A percentile compares a stretch with the other conserved stretches of the same genome.
phyloP scores from a whole-genome alignment of 2,888 invertebrate species.

The Rapana venosa region DNA sequence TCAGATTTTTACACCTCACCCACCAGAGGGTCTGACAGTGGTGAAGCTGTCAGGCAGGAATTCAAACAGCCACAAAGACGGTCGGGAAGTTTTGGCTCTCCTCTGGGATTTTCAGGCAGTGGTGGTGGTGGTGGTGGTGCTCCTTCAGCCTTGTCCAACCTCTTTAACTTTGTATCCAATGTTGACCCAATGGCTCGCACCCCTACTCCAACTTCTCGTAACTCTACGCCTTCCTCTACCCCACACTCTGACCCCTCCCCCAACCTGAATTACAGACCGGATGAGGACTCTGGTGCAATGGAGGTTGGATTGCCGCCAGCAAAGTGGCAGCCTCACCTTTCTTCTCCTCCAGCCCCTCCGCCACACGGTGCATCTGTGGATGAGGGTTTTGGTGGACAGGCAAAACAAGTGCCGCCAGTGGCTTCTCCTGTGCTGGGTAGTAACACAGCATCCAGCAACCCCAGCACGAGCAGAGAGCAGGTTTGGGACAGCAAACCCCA shows the following conservation, averaged over 20 bases:
- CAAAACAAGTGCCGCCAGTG: background rate
- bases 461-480: background rate
- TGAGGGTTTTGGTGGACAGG: background rate
- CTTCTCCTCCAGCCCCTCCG: background rate
- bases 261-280: background rate
- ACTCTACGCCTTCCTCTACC: constrained; percentile 30
- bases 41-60: background rate
- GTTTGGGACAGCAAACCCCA: background rate
- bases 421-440: background rate
- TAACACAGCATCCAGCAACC: background rate
- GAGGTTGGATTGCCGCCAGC: background rate
- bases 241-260: constrained; percentile 37
- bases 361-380: background rate
- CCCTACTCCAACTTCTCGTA: constrained; percentile 24
- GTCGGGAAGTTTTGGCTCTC: constrained; percentile 19
- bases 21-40: background rate
- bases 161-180: constrained; percentile 39
- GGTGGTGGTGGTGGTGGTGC: too few species aligned
- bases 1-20: background rate
- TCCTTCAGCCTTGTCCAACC: constrained; percentile 33
- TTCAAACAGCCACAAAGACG: constrained; percentile 39
- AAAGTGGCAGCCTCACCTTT: constrained; percentile 27
- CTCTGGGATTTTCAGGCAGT: background rate
- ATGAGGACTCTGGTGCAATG: background rate
- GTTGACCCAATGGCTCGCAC: constrained; percentile 34